Conservation (phyloP, 2,797 vertebrate species). For the Platalea minor region DNA sequence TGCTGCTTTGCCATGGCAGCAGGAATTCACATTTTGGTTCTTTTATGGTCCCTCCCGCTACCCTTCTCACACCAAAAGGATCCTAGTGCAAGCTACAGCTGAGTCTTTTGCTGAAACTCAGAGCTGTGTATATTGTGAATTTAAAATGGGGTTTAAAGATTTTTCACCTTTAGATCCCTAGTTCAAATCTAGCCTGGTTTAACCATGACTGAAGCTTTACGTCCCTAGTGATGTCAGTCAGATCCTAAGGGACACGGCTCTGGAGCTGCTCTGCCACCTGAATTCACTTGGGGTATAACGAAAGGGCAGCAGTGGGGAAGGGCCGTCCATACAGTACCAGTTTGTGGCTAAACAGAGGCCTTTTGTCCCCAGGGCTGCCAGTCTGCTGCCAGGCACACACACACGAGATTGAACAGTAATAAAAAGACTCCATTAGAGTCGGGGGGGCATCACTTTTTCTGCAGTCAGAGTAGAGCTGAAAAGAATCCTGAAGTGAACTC, state of each 20-base stretch:
- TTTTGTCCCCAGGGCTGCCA: neutral
- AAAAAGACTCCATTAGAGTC: neutral
- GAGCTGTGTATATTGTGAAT: rapidly evolving
- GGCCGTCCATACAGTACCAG: neutral
- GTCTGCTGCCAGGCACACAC: neutral
- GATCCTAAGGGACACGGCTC: neutral
- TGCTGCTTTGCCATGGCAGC: neutral
- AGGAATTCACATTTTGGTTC: neutral
- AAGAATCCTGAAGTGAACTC: neutral
- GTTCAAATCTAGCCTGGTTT: neutral
- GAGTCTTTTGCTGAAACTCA: neutral
- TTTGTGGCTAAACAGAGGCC: neutral
- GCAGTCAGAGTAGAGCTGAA: neutral
- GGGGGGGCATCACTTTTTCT: neutral
- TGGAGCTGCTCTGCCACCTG: neutral
- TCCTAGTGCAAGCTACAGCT: neutral
- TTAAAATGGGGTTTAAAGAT: neutral
- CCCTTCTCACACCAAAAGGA: neutral
- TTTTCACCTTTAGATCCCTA: neutral
- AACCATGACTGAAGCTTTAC: neutral
- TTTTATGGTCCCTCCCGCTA: neutral
- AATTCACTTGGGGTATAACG: neutral
- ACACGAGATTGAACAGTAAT: neutral
- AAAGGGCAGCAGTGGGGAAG: neutral
- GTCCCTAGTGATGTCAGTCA: neutral